Evolutionary conservation across 2,113 vertebrate genomes (phyloP).

Genomic region (Paramisgurnus dabryanus): DNA sequence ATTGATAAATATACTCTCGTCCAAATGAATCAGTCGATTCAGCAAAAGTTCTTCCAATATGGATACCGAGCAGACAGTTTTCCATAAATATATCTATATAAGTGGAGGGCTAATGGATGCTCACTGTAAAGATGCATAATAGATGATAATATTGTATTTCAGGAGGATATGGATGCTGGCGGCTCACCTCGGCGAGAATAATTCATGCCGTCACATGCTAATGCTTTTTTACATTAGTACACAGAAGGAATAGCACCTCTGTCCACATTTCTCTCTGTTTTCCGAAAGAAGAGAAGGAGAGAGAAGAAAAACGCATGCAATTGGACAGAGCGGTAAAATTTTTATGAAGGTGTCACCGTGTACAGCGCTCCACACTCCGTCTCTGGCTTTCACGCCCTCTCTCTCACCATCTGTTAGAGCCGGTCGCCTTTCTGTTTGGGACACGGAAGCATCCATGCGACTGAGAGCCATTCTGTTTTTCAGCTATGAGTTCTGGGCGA

Average conservation of each 20-base stretch:
- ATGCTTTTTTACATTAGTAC: conserved; percentile 56
- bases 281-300: conserved; percentile 47
- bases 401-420: conserved; percentile 53
- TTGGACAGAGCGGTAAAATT: conserved; percentile 57
- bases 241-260: conserved; percentile 57
- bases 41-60: conserved; percentile 7
- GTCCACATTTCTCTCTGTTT: conserved; percentile 51
- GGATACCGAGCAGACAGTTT: conserved; percentile 22
- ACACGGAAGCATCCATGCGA: conserved; percentile 36
- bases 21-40: conserved; percentile 41
- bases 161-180: conserved; percentile 50
- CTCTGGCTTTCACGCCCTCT: conserved; percentile 52
- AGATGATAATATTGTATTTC: conserved; percentile 59
- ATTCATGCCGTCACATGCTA: conserved; percentile 62
- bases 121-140: conserved; percentile 61
- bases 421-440: conserved; percentile 37
- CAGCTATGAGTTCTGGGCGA: conserved; percentile 36
- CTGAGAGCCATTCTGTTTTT: conserved; percentile 53
- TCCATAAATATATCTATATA: conserved; percentile 40
- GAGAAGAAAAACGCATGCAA: conserved; percentile 37
- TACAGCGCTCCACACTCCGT: conserved; percentile 42
- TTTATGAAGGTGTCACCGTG: conserved; percentile 64
- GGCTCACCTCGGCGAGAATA: conserved; percentile 58
- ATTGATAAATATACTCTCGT: conserved; percentile 40
- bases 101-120: conserved; percentile 42